Conservation (phyloP, 2,797 vertebrate species). For the Lindbergichthys nudifrons region DNA sequence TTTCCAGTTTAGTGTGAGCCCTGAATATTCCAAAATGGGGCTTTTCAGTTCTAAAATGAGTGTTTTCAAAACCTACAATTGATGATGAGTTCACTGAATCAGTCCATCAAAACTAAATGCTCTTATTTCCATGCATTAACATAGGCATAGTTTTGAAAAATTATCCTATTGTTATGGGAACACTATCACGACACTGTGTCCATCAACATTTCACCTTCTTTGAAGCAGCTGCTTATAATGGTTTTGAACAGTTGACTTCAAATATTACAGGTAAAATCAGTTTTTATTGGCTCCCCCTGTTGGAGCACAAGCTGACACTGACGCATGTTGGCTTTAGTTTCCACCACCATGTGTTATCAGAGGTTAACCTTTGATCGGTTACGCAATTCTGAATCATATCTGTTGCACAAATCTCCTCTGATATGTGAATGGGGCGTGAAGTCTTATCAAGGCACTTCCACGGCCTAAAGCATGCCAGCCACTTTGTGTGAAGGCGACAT, state of each 20-base stretch:
- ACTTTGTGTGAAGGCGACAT: not conserved
- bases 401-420: conserved; percentile 18
- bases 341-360: conserved; percentile 30
- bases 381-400: conserved; percentile 41
- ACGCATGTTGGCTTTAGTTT: not conserved
- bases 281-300: conserved; percentile 11
- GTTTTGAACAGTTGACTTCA: not conserved
- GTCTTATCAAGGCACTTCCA: conserved; percentile 24
- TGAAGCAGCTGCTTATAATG: not conserved
- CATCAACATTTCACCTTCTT: not conserved
- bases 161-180: too few species aligned
- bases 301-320: not conserved
- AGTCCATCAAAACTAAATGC: too few species aligned
- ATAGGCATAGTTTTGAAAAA: too few species aligned
- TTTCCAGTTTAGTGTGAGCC: not conserved
- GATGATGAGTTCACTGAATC: too few species aligned
- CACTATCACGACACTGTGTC: too few species aligned
- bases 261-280: not conserved
- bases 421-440: conserved; percentile 6
- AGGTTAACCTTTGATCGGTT: conserved; percentile 60
- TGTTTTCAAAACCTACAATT: not conserved
- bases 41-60: not conserved
- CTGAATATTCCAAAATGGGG: not conserved
- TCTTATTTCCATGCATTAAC: too few species aligned
- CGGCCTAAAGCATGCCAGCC: conserved; percentile 2